Evolutionary conservation across 2,797 vertebrate genomes (phyloP).

Genomic region (Sebastes matsubarae): DNA sequence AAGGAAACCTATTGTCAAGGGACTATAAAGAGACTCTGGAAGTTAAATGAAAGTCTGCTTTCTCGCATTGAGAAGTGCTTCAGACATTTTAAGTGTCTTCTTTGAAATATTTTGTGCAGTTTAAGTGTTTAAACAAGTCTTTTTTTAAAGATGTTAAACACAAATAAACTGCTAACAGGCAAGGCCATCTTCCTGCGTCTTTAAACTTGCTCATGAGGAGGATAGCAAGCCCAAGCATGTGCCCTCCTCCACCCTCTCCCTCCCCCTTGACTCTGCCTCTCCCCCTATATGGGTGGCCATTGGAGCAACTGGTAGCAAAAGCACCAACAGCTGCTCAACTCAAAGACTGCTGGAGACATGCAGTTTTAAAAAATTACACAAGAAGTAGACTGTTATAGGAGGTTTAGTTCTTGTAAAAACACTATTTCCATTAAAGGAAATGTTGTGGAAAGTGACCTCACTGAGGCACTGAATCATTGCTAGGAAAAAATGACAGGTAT

Average conservation of each 20-base stretch:
- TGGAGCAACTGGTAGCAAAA: slow-evolving; percentile 65
- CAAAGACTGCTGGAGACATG: background rate
- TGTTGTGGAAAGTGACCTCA: slow-evolving; percentile 35
- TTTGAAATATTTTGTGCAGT: background rate
- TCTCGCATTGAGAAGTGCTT: background rate
- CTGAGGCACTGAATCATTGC: background rate
- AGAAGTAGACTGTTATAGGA: background rate
- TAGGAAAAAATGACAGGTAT: slow-evolving; percentile 29
- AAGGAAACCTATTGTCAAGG: slow-evolving; percentile 27
- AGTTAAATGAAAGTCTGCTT: background rate
- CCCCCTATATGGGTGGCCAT: slow-evolving; percentile 73
- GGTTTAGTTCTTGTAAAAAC: background rate
- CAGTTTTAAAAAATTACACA: background rate
- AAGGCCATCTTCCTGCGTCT: slow-evolving; percentile 18
- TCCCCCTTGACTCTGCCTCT: background rate
- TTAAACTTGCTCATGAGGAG: slow-evolving; percentile 9
- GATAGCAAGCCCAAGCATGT: slow-evolving; percentile 73
- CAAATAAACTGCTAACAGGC: background rate
- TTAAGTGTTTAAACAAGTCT: background rate
- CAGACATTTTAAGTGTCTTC: background rate
- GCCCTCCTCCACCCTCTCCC: slow-evolving; percentile 4
- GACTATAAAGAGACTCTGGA: background rate
- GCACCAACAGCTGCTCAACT: slow-evolving; percentile 68
- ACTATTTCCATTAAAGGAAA: background rate
- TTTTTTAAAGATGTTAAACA: background rate